phyloP scores from a whole-genome alignment of 2,888 invertebrate species.

The Thysanoteuthis rhombus region DNA sequence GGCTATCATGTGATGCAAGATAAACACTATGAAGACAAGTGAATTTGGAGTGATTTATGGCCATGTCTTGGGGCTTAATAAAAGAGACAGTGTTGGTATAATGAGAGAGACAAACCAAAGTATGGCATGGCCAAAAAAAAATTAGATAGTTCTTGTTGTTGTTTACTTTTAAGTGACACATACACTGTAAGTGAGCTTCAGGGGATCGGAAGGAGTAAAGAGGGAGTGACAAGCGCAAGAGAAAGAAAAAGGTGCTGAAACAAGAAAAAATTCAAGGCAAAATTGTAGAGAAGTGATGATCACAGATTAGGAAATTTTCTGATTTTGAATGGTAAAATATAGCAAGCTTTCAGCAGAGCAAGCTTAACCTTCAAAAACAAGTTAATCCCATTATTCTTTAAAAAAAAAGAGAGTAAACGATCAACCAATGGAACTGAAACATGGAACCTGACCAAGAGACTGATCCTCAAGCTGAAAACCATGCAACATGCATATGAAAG shows the following conservation, averaged over 20 bases:
- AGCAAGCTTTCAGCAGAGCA: no score
- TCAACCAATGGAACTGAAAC: no score
- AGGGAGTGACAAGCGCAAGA: background rate
- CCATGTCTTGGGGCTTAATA: constrained; percentile 16
- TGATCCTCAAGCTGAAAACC: no score
- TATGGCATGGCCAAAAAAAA: background rate
- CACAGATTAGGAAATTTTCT: no score
- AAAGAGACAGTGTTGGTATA: background rate
- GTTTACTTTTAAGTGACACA: constrained; percentile 12
- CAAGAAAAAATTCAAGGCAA: background rate
- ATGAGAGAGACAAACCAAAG: constrained; percentile 20
- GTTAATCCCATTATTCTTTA: no score
- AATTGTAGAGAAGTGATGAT: no score
- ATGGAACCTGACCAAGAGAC: no score
- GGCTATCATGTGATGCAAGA: constrained; percentile 1
- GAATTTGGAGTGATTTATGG: constrained; percentile 24
- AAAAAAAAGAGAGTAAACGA: no score
- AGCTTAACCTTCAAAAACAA: no score
- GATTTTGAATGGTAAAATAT: no score
- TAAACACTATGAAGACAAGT: constrained; percentile 22
- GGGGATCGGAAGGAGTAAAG: background rate
- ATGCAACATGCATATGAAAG: no score
- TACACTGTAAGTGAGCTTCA: background rate
- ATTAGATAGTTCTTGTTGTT: background rate
- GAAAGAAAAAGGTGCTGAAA: background rate